Conservation (phyloP, 1,140 invertebrate species). For the Drosophila littoralis region DNA sequence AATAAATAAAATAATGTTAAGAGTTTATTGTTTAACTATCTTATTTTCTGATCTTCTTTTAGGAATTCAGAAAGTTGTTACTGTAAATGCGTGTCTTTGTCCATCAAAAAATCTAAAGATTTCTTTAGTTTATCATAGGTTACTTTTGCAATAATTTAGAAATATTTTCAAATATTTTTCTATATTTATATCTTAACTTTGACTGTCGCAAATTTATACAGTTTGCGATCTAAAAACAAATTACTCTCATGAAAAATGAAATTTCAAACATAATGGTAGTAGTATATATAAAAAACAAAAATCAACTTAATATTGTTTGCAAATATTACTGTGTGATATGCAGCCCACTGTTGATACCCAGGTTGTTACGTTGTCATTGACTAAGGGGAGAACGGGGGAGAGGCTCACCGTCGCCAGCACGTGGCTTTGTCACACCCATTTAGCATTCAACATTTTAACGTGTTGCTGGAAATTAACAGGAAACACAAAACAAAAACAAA, state of each 20-base stretch:
- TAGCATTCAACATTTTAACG: slow-evolving; percentile 54
- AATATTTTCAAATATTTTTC: neutral
- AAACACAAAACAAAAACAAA: slow-evolving; percentile 59
- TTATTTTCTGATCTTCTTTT: too few species aligned
- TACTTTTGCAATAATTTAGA: too few species aligned
- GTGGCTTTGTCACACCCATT: slow-evolving; percentile 72
- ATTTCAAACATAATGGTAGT: neutral
- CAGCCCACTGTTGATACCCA: slow-evolving; percentile 31
- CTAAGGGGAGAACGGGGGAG: neutral
- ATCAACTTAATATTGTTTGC: neutral
- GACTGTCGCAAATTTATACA: too few species aligned
- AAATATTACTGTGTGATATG: neutral
- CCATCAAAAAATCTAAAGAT: neutral
- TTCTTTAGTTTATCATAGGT: neutral
- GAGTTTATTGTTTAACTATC: too few species aligned
- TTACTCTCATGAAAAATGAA: neutral
- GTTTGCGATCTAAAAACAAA: neutral
- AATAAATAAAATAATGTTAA: neutral
- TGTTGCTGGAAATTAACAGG: slow-evolving; percentile 58
- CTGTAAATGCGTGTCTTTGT: neutral
- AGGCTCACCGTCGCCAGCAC: slow-evolving; percentile 49
- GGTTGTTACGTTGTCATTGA: slow-evolving; percentile 17
- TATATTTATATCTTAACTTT: too few species aligned
- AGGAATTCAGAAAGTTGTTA: too few species aligned
- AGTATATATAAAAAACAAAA: neutral